These are phyloP conservation scores for Acanthosepion pharaonis DNA, from an alignment of 2,888 invertebrate genomes.

Conservation along the genomic window DNA sequence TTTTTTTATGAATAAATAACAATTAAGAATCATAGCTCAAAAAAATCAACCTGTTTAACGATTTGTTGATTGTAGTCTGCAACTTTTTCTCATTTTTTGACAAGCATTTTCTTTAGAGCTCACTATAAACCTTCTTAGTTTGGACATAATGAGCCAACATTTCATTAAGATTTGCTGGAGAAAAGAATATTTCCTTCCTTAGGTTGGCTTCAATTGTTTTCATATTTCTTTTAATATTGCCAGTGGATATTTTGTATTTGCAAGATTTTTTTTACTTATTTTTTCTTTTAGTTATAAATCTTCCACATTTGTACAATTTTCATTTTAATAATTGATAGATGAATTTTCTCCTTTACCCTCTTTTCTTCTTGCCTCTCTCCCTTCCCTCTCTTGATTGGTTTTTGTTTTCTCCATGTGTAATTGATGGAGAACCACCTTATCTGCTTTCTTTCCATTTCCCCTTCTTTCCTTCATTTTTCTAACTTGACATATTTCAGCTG, in stretches of 20 bases:
- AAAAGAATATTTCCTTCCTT: constrained; percentile 20
- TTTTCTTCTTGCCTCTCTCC: background rate
- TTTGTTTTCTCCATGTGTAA: constrained; percentile 13
- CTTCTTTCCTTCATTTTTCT: background rate
- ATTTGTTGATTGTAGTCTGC: background rate
- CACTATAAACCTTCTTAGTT: background rate
- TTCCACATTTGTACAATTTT: constrained; percentile 12
- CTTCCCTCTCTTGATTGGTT: background rate
- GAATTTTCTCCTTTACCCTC: background rate
- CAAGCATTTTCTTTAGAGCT: background rate
- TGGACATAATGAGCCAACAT: background rate
- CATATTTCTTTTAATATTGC: background rate
- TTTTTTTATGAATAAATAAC: background rate
- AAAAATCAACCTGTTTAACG: background rate
- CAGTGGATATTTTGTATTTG: background rate
- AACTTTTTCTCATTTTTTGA: background rate
- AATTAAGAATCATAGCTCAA: background rate
- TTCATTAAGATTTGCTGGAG: background rate
- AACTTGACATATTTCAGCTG: constrained; percentile 33
- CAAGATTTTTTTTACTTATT: background rate
- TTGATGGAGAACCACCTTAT: constrained; percentile 22
- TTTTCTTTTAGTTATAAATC: constrained; percentile 33
- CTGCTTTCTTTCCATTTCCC: background rate
- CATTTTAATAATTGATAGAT: constrained; percentile 25
- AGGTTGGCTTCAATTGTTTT: constrained; percentile 7